phyloP scores from a whole-genome alignment of 2,888 invertebrate species.

The Myopa testacea region DNA sequence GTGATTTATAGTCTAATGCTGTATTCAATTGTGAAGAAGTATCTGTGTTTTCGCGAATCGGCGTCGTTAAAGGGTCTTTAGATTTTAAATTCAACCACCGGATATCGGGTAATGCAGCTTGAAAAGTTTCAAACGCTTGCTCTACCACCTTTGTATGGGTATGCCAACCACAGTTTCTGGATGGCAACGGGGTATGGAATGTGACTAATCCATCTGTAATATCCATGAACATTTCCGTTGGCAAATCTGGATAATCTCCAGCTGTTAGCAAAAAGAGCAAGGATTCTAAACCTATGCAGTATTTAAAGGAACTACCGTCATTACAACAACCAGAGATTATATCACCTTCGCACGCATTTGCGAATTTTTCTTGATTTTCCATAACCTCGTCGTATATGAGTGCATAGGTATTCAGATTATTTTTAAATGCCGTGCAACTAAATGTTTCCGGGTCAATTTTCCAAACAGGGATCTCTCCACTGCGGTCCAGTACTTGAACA shows the following conservation, averaged over 20 bases:
- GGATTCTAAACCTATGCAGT: slow-evolving; percentile 55
- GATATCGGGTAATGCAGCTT: slow-evolving; percentile 28
- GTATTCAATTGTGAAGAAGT: background rate
- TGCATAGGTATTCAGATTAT: slow-evolving; percentile 50
- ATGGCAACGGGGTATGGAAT: slow-evolving; percentile 59
- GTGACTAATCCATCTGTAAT: slow-evolving; percentile 47
- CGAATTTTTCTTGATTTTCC: slow-evolving; percentile 20
- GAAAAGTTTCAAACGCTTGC: slow-evolving; percentile 47
- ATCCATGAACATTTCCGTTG: slow-evolving; percentile 56
- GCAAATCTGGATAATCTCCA: slow-evolving; percentile 57
- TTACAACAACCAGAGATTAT: background rate
- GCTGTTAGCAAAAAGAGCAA: slow-evolving; percentile 56
- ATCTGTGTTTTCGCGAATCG: background rate
- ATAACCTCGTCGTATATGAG: slow-evolving; percentile 27
- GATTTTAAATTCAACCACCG: slow-evolving; percentile 47
- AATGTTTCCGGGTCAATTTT: background rate
- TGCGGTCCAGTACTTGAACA: slow-evolving; percentile 47
- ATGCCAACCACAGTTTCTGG: slow-evolving; percentile 59
- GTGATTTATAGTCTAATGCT: slow-evolving; percentile 43
- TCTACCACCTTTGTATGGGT: slow-evolving; percentile 54
- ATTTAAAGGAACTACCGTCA: slow-evolving; percentile 35
- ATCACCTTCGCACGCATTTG: slow-evolving; percentile 20
- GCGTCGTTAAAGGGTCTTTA: background rate
- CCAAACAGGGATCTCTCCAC: slow-evolving; percentile 44
- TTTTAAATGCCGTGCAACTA: slow-evolving; percentile 31